Evolutionary conservation across 2,113 vertebrate genomes (phyloP).

Genomic region (Sander lucioperca): DNA sequence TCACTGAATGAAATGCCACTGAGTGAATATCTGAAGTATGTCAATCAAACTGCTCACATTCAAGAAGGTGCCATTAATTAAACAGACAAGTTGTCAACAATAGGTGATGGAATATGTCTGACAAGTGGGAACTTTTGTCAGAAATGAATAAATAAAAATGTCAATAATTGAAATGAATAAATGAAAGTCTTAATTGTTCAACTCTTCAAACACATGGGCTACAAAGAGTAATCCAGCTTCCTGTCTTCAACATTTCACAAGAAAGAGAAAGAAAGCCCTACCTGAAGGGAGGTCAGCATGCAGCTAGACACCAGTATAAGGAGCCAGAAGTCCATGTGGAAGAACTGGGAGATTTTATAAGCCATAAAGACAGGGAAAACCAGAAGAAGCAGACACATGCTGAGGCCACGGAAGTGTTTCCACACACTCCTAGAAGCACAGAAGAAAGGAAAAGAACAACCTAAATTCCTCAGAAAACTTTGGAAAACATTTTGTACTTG

Average conservation of each 20-base stretch:
- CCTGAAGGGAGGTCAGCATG: slow-evolving; percentile 91
- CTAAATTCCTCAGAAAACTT: not conserved
- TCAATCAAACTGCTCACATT: not conserved
- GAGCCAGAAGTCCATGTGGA: slow-evolving; percentile 93
- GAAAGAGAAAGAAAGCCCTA: slow-evolving; percentile 35
- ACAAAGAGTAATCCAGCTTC: not conserved
- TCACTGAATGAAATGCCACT: too few relatives aligned
- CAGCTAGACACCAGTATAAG: slow-evolving; percentile 92
- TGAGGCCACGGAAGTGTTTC: slow-evolving; percentile 89
- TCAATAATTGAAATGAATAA: too few relatives aligned
- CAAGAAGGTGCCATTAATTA: not conserved
- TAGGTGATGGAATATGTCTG: not conserved
- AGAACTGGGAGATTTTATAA: slow-evolving; percentile 89
- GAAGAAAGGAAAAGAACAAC: not conserved
- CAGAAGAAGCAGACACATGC: slow-evolving; percentile 89
- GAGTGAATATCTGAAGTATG: too few relatives aligned
- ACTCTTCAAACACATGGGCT: not conserved
- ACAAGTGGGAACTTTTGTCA: not conserved
- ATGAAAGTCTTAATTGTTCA: too few relatives aligned
- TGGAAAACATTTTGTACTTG: too few relatives aligned
- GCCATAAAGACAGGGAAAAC: slow-evolving; percentile 89
- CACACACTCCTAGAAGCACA: slow-evolving; percentile 83
- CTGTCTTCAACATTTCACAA: not conserved
- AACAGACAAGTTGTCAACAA: not conserved
- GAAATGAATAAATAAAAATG: not conserved